These are phyloP conservation scores for Oriolus oriolus DNA, from an alignment of 2,113 vertebrate species.

Conservation along the genomic window DNA sequence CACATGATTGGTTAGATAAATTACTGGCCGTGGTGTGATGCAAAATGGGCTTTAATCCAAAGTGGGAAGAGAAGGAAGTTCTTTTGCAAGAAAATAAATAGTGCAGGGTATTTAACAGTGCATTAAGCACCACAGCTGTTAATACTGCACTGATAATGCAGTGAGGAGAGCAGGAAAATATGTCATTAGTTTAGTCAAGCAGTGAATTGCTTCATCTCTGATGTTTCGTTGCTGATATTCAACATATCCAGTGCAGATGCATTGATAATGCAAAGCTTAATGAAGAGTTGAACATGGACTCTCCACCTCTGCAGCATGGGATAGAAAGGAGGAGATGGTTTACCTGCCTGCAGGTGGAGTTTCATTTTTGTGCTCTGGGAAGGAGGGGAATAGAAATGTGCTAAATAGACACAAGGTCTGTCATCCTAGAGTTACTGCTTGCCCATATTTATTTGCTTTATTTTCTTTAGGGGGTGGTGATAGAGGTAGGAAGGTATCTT, in stretches of 20 bases:
- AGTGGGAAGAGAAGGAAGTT: neutral
- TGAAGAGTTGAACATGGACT: neutral
- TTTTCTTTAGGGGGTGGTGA: neutral
- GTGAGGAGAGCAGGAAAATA: neutral
- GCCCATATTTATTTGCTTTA: neutral
- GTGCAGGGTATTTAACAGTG: neutral
- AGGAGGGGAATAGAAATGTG: neutral
- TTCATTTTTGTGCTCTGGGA: neutral
- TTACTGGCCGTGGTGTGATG: neutral
- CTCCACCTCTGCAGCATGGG: neutral
- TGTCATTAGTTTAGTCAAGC: neutral
- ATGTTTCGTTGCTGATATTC: neutral
- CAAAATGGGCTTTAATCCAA: neutral
- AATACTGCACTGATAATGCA: neutral
- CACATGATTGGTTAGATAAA: neutral
- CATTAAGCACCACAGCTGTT: neutral
- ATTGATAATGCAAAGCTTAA: neutral
- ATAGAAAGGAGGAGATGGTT: neutral
- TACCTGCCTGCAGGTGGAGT: neutral
- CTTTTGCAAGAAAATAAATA: conserved; percentile 21
- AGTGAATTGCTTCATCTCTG: neutral
- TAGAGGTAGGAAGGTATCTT: neutral
- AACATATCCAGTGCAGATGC: neutral
- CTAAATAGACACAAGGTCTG: neutral
- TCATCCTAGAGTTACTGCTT: neutral